Percentiles rank a stretch among this genome's conserved stretches.
phyloP scores from a whole-genome alignment of 1,140 invertebrate species.

The Probaryconus sp. region DNA sequence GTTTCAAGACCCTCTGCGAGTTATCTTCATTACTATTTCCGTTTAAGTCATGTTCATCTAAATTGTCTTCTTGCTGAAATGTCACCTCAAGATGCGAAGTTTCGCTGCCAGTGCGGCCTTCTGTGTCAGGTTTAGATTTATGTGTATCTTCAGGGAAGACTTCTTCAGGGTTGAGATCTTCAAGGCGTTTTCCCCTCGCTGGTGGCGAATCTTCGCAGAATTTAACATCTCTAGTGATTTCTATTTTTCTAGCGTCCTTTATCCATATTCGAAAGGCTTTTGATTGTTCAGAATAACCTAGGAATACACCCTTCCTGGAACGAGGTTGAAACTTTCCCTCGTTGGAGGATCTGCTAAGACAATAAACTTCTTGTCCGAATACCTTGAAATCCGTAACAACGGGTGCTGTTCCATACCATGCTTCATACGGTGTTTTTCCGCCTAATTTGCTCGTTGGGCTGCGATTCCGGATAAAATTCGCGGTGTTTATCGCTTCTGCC shows the following conservation, averaged over 20 bases:
- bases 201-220: not conserved
- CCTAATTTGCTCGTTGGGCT: conserved; percentile 11
- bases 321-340: conserved; percentile 33
- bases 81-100: too few species aligned
- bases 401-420: conserved; percentile 37
- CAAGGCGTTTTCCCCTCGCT: not conserved
- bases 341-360: conserved; percentile 1
- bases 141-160: not conserved
- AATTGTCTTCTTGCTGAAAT: too few species aligned
- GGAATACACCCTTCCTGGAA: conserved; percentile 32
- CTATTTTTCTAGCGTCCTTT: conserved; percentile 4
- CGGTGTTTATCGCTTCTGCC: conserved; percentile 46
- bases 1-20: not conserved
- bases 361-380: conserved; percentile 34
- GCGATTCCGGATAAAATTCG: conserved; percentile 51
- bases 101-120: too few species aligned
- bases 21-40: too few species aligned
- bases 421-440: conserved; percentile 40
- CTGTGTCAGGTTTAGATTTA: not conserved
- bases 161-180: not conserved
- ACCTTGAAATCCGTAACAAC: conserved; percentile 16
- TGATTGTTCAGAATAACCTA: conserved; percentile 37
- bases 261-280: conserved; percentile 44
- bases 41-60: not conserved
- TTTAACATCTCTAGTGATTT: conserved; percentile 16